Percentiles rank a stretch among this genome's conserved stretches.
phyloP scores from a whole-genome alignment of 2,888 invertebrate genomes.

The Platerodrilus igneus region DNA sequence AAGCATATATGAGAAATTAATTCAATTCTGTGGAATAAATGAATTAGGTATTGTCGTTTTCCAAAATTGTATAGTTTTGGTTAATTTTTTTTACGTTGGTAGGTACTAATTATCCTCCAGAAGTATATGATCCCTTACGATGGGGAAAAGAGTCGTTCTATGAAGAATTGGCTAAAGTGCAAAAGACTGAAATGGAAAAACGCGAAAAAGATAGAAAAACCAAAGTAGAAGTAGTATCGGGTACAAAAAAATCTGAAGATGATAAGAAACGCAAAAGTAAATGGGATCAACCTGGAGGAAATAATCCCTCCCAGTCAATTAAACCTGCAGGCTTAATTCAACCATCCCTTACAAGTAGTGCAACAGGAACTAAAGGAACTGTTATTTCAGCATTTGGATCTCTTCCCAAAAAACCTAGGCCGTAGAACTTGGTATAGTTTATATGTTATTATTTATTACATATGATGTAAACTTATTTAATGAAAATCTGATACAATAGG shows the following conservation, averaged over 20 bases:
- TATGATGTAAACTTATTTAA: too few relatives aligned
- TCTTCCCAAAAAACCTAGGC: constrained; percentile 73
- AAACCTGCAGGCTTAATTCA: constrained; percentile 68
- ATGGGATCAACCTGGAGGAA: constrained; percentile 82
- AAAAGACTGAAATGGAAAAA: constrained; percentile 88
- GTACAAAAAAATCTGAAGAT: constrained; percentile 61
- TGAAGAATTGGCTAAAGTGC: constrained; percentile 85
- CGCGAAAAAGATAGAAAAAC: constrained; percentile 86
- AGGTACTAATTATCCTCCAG: constrained; percentile 90
- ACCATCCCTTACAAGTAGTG: constrained; percentile 71
- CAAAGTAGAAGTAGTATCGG: constrained; percentile 79
- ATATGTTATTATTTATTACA: too few relatives aligned
- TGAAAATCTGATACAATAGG: too few relatives aligned
- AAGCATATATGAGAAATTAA: constrained; percentile 95
- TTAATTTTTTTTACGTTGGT: constrained; percentile 5
- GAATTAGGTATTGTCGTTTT: constrained; percentile 61
- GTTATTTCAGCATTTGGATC: constrained; percentile 92
- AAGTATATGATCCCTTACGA: constrained; percentile 86
- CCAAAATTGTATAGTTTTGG: too few relatives aligned
- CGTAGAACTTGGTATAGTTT: too few relatives aligned
- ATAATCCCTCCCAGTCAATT: constrained; percentile 54
- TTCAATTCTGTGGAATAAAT: constrained; percentile 91
- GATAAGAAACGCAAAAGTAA: constrained; percentile 85
- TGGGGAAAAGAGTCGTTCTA: constrained; percentile 93
- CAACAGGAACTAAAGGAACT: constrained; percentile 86